Base-by-base conservation (phyloP, 2,113 vertebrate species). In the Procavia capensis region DNA sequence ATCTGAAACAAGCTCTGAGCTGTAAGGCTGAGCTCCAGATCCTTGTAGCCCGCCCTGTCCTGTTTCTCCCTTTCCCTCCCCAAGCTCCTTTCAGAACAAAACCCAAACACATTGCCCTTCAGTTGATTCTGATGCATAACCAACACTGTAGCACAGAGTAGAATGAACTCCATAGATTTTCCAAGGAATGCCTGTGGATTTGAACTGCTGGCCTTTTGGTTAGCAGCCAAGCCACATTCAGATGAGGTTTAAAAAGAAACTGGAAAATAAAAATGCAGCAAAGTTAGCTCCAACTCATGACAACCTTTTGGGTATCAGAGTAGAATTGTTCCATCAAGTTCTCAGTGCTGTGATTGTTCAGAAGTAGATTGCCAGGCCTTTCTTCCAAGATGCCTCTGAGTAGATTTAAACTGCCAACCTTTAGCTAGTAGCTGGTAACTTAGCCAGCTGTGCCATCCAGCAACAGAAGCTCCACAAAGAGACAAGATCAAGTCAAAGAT, bases 21-120 rank as follows among this genome's bases (percentile, higher is more conserved):
- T 59, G 8, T 6, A 74, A 43, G 39, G 43, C 39, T 36, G 43
- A 82, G 74, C 20, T 43, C 36, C 16, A 50, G 78, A 54, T 5
- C 76, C 57, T 76, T 31, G 5, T 3, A 36, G 27, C 66, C 10
- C 29, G 5, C 2, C 19, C 22, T 47, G 3, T 39, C 24, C 4
- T 1, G 10, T 29, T 36, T 63, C 4, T 13, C 17, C 31, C 43
- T 76, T 5, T 27, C 2, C 7, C 6, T 31, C 11, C 10, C 0
- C 27, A 31, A 85, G 11, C 2, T 13, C 13, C 54, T 22, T 14
- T 41, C n/a, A 75, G 36, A 87, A 27, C 50, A 54, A 54, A 13
- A 54, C 8, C 8, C 50, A 54, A 54, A 54, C 50, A 11, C 13
- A 16, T 16, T 54, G 50, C 50, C 50, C 3, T 54, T 16, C 13